Evolutionary conservation across 2,797 vertebrate species (phyloP).

Genomic region (Lepus townsendii): DNA sequence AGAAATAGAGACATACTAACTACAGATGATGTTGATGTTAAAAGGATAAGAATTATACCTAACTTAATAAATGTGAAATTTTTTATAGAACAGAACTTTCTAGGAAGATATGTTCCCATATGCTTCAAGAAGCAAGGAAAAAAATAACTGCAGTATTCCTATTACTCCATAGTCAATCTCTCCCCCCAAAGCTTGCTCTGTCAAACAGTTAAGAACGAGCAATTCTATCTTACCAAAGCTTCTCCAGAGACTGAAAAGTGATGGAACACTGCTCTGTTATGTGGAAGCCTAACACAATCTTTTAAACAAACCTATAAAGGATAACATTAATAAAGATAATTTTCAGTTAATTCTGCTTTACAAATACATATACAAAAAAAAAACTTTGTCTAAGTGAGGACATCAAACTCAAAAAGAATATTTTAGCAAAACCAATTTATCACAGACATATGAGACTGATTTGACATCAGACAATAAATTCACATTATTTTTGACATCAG

Average conservation of each 20-base stretch:
- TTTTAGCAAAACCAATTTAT: neutral
- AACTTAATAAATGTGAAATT: conserved; percentile 48
- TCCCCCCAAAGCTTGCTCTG: neutral
- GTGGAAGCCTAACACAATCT: neutral
- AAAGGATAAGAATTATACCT: neutral
- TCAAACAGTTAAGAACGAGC: conserved; percentile 30
- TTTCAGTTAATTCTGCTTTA: neutral
- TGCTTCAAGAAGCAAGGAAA: conserved; percentile 42
- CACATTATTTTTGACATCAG: neutral
- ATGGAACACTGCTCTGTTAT: neutral
- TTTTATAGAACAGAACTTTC: conserved; percentile 28
- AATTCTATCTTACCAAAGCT: conserved; percentile 15
- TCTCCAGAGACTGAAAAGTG: conserved; percentile 7
- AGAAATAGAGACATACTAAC: neutral
- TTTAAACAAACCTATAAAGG: neutral
- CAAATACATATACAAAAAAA: neutral
- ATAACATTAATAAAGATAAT: neutral
- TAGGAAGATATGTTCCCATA: neutral
- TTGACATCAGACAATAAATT: conserved; percentile 19
- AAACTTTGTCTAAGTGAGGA: conserved; percentile 21
- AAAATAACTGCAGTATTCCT: neutral
- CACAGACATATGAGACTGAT: neutral
- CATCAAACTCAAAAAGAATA: neutral
- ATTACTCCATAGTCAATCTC: neutral
- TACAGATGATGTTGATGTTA: neutral